A percentile compares a stretch with the other conserved stretches of the same genome.
These are phyloP conservation scores for Emys orbicularis DNA, from an alignment of 2,797 vertebrate species.

Conservation along the genomic window DNA sequence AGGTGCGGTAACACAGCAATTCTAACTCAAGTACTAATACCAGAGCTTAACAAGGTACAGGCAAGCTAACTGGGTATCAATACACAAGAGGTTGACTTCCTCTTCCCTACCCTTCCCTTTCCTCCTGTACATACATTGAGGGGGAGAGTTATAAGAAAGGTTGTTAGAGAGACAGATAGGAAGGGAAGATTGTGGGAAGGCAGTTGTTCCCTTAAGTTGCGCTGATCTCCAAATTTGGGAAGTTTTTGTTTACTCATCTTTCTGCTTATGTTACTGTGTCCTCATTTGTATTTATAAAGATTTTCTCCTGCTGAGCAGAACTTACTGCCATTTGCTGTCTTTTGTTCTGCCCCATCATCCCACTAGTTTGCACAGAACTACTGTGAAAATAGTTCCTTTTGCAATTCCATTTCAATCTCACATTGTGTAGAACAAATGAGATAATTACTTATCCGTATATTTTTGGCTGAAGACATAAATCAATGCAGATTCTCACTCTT, in stretches of 20 bases:
- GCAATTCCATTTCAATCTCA: background rate
- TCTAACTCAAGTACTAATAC: background rate
- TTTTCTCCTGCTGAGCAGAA: background rate
- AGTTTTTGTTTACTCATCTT: background rate
- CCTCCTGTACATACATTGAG: background rate
- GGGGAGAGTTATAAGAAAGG: background rate
- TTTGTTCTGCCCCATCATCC: background rate
- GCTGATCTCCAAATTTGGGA: background rate
- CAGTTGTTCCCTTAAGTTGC: background rate
- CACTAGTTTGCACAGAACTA: background rate
- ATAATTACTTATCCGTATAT: background rate
- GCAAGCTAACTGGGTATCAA: background rate
- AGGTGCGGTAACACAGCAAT: background rate
- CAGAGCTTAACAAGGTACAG: background rate
- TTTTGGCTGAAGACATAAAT: background rate
- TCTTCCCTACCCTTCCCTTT: background rate
- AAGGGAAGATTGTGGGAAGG: background rate
- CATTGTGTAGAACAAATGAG: background rate
- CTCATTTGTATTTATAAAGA: background rate
- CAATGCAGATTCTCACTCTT: background rate
- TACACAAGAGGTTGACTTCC: background rate
- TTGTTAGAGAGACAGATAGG: background rate
- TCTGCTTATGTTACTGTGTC: background rate
- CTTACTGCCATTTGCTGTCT: background rate
- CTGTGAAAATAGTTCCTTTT: background rate